phyloP scores from a whole-genome alignment of 2,113 vertebrate genomes.

The Laticauda colubrina region DNA sequence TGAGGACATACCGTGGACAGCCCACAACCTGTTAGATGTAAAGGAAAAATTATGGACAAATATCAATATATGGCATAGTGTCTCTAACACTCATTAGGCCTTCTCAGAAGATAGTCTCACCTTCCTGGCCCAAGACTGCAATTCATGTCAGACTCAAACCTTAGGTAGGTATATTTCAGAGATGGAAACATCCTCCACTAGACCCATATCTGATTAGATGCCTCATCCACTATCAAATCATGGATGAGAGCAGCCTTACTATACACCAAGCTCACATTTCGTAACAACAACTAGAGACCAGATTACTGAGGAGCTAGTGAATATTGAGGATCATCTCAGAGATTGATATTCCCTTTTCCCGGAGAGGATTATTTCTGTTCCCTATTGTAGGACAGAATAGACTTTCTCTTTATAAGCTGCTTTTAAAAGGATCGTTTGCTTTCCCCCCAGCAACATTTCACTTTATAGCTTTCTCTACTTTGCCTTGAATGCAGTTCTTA shows the following conservation, averaged over 20 bases:
- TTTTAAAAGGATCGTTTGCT: not conserved
- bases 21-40: too few species aligned
- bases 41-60: too few species aligned
- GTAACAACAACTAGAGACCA: not conserved
- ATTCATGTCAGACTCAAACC: too few species aligned
- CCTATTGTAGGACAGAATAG: not conserved
- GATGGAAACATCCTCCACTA: too few species aligned
- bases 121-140: not conserved
- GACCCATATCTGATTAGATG: too few species aligned
- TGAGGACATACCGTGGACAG: too few species aligned
- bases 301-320: not conserved
- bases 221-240: not conserved
- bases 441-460: not conserved
- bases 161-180: too few species aligned
- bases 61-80: not conserved
- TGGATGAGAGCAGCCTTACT: not conserved
- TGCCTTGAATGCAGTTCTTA: not conserved
- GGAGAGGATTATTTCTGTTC: not conserved
- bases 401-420: not conserved
- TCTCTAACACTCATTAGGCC: not conserved
- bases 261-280: not conserved
- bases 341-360: not conserved
- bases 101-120: not conserved
- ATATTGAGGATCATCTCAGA: not conserved
- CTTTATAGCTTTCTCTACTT: not conserved